phyloP scores from a whole-genome alignment of 2,113 vertebrate genomes.

The Irena cyanogastra region DNA sequence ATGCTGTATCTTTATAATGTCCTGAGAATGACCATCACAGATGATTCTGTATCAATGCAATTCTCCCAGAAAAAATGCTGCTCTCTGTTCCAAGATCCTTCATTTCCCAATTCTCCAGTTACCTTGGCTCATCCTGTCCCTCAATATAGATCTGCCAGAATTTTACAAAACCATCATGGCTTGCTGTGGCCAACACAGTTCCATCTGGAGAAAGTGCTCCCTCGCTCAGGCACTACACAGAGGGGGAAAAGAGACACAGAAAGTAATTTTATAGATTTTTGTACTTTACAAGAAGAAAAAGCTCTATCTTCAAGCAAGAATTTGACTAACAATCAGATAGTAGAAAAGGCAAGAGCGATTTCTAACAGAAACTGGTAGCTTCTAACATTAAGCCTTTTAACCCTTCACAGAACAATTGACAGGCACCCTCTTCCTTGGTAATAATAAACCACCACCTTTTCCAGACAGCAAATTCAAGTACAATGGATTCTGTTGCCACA shows the following conservation, averaged over 20 bases:
- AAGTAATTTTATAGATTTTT: neutral
- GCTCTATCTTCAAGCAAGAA: neutral
- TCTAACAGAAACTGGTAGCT: neutral
- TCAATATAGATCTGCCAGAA: slow-evolving; percentile 99
- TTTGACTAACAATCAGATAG: neutral
- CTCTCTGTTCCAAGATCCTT: neutral
- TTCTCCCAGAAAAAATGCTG: neutral
- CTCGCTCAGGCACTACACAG: slow-evolving; percentile 86
- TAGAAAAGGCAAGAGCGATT: neutral
- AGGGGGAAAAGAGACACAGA: neutral
- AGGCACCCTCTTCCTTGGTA: neutral
- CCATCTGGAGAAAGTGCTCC: slow-evolving; percentile 96
- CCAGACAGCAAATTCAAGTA: neutral
- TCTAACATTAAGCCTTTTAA: neutral
- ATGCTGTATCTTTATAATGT: accelerated
- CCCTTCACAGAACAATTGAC: neutral
- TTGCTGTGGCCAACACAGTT: slow-evolving; percentile 93
- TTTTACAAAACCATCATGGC: slow-evolving; percentile 95
- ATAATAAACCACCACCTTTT: neutral
- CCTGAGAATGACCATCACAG: neutral
- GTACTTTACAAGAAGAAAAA: neutral
- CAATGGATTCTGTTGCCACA: neutral
- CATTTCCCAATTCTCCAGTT: neutral
- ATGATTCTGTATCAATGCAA: neutral
- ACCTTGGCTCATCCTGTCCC: slow-evolving; percentile 93